Evolutionary conservation across 2,797 vertebrate genomes (phyloP).

Genomic region (Hydrocynus forskahlii): DNA sequence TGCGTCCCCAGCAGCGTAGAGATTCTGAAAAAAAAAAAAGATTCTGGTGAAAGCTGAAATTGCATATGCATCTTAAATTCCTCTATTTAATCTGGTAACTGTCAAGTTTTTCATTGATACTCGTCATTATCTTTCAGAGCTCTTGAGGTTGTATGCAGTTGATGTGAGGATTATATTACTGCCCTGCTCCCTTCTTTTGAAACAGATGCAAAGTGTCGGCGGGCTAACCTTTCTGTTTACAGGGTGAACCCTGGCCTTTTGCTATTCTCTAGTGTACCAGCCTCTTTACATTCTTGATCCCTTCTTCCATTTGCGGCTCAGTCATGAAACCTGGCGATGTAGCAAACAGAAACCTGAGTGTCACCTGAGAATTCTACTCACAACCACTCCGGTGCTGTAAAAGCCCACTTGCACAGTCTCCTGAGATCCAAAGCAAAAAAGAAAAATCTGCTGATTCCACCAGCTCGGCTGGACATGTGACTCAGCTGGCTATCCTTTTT

Average conservation of each 20-base stretch:
- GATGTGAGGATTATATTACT: neutral
- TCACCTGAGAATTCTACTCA: conserved; percentile 19
- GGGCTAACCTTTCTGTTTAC: neutral
- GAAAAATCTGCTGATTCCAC: conserved; percentile 64
- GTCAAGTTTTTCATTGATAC: neutral
- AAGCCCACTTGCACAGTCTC: conserved; percentile 50
- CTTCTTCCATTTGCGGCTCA: conserved; percentile 30
- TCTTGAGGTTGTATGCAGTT: neutral
- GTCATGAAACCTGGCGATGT: conserved; percentile 33
- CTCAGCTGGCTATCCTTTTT: conserved; percentile 29
- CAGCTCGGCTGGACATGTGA: conserved; percentile 74
- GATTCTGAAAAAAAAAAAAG: too few species aligned
- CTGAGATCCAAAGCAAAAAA: conserved; percentile 17
- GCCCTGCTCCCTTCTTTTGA: neutral
- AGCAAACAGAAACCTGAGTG: conserved; percentile 33
- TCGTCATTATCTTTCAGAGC: neutral
- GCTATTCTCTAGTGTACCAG: conserved; percentile 4
- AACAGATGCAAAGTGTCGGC: neutral
- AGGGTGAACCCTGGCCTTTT: neutral
- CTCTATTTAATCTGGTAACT: neutral
- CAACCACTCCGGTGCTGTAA: conserved; percentile 47
- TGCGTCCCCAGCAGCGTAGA: too few species aligned
- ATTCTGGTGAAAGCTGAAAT: neutral
- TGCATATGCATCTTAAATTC: neutral
- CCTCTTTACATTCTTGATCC: conserved; percentile 22